Evolutionary conservation across 2,888 invertebrate species (phyloP).

Genomic region (Drosophila melanocephala): DNA sequence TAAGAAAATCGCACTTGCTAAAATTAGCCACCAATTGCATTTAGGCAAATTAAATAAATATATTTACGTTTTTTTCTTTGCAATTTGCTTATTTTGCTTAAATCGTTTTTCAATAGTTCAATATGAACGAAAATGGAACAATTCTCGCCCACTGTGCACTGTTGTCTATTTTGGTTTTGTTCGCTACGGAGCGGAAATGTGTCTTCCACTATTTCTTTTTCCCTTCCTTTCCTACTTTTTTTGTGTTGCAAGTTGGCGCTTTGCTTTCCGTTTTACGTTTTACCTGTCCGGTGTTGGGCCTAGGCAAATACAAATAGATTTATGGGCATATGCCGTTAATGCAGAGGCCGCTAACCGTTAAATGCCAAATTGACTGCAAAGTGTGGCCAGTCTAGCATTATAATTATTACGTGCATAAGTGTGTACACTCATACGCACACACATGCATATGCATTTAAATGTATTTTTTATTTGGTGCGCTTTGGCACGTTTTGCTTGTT

Average conservation of each 20-base stretch:
- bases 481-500: slow-evolving; percentile 67
- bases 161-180: slow-evolving; percentile 77
- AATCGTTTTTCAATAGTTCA: neutral
- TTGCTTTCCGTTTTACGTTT: slow-evolving; percentile 53
- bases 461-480: slow-evolving; percentile 48
- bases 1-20: too few species aligned
- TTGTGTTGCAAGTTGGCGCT: slow-evolving; percentile 43
- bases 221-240: neutral
- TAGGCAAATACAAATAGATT: slow-evolving; percentile 61
- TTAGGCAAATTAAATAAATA: neutral
- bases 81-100: neutral
- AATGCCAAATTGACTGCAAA: slow-evolving; percentile 72
- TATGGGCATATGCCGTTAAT: slow-evolving; percentile 57
- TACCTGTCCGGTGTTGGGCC: slow-evolving; percentile 56
- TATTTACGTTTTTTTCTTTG: neutral
- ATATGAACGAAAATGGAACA: neutral
- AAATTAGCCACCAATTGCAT: neutral
- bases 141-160: slow-evolving; percentile 44
- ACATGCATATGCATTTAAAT: slow-evolving; percentile 6
- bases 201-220: slow-evolving; percentile 61
- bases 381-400: slow-evolving; percentile 53
- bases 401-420: slow-evolving; percentile 41
- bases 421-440: slow-evolving; percentile 2
- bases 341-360: slow-evolving; percentile 60
- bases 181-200: slow-evolving; percentile 73